phyloP scores from a whole-genome alignment of 2,888 invertebrate genomes.

The Dioctria linearis region DNA sequence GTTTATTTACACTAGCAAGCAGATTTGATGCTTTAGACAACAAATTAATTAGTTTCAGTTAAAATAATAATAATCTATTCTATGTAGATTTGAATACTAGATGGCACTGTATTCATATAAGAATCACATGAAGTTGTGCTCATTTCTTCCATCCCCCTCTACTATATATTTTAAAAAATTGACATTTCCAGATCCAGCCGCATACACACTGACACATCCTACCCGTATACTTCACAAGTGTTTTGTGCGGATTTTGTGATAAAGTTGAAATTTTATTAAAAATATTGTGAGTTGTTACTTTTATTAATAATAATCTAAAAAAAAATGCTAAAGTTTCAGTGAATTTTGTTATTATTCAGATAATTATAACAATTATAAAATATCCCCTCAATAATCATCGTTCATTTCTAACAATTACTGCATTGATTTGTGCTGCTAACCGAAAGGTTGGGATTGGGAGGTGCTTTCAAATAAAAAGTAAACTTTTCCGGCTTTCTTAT shows the following conservation, averaged over 20 bases:
- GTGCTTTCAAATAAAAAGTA: neutral
- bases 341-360: neutral
- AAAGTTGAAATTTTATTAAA: conserved; percentile 25
- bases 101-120: neutral
- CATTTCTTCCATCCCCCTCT: too few relatives aligned
- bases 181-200: too few relatives aligned
- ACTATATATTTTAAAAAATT: too few relatives aligned
- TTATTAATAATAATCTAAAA: neutral
- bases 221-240: neutral
- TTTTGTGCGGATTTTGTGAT: conserved; percentile 39
- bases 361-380: neutral
- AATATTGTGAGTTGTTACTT: conserved; percentile 27
- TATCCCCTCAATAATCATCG: neutral
- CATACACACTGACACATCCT: neutral
- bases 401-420: neutral
- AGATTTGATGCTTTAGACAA: too few relatives aligned
- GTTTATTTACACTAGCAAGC: too few relatives aligned
- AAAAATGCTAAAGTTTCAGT: neutral
- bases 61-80: too few relatives aligned
- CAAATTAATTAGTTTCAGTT: too few relatives aligned
- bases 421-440: neutral
- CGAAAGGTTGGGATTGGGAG: too few relatives aligned
- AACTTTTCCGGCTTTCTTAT: conserved; percentile 38
- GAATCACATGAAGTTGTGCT: too few relatives aligned
- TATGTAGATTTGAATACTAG: neutral